Percentiles rank a stretch among this genome's conserved stretches.
phyloP scores from a whole-genome alignment of 2,797 vertebrate genomes.

The Liparis tanakae region DNA sequence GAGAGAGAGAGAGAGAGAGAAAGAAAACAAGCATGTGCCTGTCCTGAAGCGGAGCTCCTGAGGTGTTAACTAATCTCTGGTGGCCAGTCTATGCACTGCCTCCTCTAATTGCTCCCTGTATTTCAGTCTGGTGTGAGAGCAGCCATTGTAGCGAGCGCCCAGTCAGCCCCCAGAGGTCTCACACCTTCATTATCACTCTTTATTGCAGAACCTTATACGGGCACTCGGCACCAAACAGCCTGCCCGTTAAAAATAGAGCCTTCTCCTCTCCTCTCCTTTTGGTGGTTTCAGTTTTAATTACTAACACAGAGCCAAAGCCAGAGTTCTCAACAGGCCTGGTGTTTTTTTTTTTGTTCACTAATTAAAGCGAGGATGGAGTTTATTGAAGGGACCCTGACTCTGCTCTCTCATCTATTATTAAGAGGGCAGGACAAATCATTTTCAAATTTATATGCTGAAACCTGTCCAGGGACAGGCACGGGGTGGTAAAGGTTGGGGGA shows the following conservation, averaged over 20 bases:
- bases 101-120: constrained; percentile 93
- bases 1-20: constrained; percentile 62
- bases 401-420: constrained; percentile 97
- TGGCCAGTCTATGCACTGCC: constrained; percentile 90
- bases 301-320: constrained; percentile 90
- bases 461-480: constrained; percentile 87
- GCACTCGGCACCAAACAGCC: constrained; percentile 92
- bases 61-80: constrained; percentile 91
- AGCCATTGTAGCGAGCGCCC: constrained; percentile 92
- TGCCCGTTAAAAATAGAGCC: constrained; percentile 95
- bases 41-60: constrained; percentile 87
- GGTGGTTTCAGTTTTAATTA: constrained; percentile 98
- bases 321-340: constrained; percentile 88
- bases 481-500: constrained; percentile 69
- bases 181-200: constrained; percentile 99
- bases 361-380: constrained; percentile 95
- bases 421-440: constrained; percentile 97
- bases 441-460: constrained; percentile 97
- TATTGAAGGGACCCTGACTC: constrained; percentile 93
- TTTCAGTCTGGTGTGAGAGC: constrained; percentile 93
- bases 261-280: constrained; percentile 87
- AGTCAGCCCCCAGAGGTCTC: constrained; percentile 91
- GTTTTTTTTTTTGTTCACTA: constrained; percentile 86
- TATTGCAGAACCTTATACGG: constrained; percentile 93
- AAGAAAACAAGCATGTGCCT: constrained; percentile 85